A percentile compares a stretch with the other conserved stretches of the same genome.
Conservation (phyloP, 2,888 invertebrate genomes). For the Suillia variegata region DNA sequence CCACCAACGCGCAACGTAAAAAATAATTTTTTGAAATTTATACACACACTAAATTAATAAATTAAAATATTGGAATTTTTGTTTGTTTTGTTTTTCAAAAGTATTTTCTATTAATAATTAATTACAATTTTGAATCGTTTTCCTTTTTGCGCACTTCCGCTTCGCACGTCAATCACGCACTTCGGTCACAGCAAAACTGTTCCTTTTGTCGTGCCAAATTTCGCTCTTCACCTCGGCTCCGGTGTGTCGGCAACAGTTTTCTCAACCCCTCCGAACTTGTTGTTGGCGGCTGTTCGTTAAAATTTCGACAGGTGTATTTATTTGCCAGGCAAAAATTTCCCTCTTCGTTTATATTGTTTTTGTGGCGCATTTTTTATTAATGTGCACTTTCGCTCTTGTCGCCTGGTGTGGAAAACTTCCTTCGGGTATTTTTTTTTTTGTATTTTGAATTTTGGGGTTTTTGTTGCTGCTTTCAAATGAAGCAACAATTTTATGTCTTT, state of each 20-base stretch:
- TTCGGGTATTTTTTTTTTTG: not conserved
- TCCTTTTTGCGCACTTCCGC: conserved; percentile 23
- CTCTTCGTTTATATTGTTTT: too few relatives aligned
- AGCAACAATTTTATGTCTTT: not conserved
- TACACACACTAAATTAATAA: too few relatives aligned
- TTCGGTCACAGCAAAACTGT: conserved; percentile 44
- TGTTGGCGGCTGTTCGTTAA: too few relatives aligned
- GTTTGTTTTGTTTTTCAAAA: too few relatives aligned
- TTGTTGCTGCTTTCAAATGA: not conserved
- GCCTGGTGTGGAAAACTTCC: not conserved
- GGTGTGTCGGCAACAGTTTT: conserved; percentile 21
- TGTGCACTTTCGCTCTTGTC: not conserved
- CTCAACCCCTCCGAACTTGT: too few relatives aligned
- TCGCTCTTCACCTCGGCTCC: conserved; percentile 36
- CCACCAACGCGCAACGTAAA: too few relatives aligned
- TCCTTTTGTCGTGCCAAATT: conserved; percentile 3
- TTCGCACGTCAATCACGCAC: conserved; percentile 41
- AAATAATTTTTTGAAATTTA: too few relatives aligned
- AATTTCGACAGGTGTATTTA: too few relatives aligned
- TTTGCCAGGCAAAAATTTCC: too few relatives aligned
- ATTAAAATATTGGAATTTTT: not conserved
- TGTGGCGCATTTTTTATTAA: too few relatives aligned
- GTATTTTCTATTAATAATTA: too few relatives aligned
- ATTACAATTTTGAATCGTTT: too few relatives aligned
- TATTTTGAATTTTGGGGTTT: not conserved